Evolutionary conservation across 1,140 invertebrate genomes (phyloP), one percentile per base, ranked within the genome.

Genomic region (Bemisia tabaci): DNA sequence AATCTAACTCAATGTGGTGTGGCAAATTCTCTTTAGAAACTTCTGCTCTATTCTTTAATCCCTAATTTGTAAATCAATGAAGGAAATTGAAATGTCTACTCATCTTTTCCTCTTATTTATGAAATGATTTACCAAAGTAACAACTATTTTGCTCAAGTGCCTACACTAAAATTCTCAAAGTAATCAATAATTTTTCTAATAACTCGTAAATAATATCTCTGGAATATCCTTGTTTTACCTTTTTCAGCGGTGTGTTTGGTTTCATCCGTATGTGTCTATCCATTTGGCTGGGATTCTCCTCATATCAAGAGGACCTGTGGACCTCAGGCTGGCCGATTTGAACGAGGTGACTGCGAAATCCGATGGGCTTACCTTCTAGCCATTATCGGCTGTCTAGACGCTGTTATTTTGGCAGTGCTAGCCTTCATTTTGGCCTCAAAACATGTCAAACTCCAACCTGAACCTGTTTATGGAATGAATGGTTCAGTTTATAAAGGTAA

Each of bases 321-420:
- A 0, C 82, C 85, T 12, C 81, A 87, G 11, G 87, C 92, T 1
- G 85, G 84, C 71, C 83, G 84, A 33, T 95, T 89, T 75, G 81
- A 83, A 73, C 81, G 87, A 70, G 89, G 88, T 59, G 83, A 87
- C 12, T 99, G 96, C 76, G 87, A 86, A 48, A 84, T 98, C 22
- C 84, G 94, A 70, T 98, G 96, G 96, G 94, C 94, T 0, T 97
- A 94, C 79, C 84, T 96, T 9, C 80, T 98, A 67, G 94, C 94
- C 17, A 88, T 94, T 63, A 95, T 98, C 62, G 89, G 90, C 0
- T 90, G 94, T 67, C 79, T 96, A 68, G 95, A 98, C 77, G 92
- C 92, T 26, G 79, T 90, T 12, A 92, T 95, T 63, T 80, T 98
- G 61, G 85, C 94, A 0, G 86, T 90, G 5, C 81, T 98, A 27